Evolutionary conservation across 2,113 vertebrate species (phyloP).

Genomic region (Herpailurus yagouaroundi): DNA sequence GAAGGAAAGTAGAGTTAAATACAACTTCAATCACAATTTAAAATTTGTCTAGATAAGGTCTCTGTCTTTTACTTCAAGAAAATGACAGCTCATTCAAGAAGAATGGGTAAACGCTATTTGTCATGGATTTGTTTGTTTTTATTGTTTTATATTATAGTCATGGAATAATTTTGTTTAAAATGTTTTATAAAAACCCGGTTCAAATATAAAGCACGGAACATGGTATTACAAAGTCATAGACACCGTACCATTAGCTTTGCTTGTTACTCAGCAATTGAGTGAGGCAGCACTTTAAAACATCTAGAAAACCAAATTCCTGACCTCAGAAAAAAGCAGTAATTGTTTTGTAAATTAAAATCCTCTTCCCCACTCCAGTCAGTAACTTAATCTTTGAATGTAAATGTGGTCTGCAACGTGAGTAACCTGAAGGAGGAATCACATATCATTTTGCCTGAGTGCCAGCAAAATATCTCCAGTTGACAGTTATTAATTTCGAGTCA

Average conservation of each 20-base stretch:
- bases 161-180: constrained; percentile 19
- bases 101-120: background rate
- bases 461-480: constrained; percentile 45
- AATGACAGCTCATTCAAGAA: constrained; percentile 5
- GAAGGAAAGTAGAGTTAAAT: background rate
- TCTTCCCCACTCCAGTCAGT: constrained; percentile 56
- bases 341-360: constrained; percentile 77
- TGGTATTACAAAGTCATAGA: constrained; percentile 64
- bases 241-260: constrained; percentile 57
- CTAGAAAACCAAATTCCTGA: constrained; percentile 66
- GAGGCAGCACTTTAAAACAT: constrained; percentile 59
- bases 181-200: background rate
- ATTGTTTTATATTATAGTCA: background rate
- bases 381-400: constrained; percentile 72
- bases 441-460: constrained; percentile 46
- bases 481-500: constrained; percentile 75
- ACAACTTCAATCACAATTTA: background rate
- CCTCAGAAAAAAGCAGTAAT: constrained; percentile 68
- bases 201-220: constrained; percentile 26
- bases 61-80: background rate
- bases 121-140: background rate
- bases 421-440: constrained; percentile 14
- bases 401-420: background rate
- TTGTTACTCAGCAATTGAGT: constrained; percentile 71
- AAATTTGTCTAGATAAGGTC: background rate